These are phyloP conservation scores for Tortrix viridana DNA, from an alignment of 2,888 invertebrate species.

Conservation along the genomic window DNA sequence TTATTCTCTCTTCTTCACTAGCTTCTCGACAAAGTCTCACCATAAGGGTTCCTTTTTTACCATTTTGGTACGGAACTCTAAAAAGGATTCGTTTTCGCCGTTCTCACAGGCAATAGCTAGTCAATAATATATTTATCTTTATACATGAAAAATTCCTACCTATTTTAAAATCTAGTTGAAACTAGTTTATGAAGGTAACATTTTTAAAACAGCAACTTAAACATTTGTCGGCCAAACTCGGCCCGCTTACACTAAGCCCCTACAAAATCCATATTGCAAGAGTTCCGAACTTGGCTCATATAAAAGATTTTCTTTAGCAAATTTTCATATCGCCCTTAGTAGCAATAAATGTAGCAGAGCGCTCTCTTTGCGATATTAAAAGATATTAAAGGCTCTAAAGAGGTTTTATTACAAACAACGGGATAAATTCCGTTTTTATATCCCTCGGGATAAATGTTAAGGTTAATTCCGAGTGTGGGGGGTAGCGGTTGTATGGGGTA, in stretches of 20 bases:
- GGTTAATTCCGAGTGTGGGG: slow-evolving; percentile 18
- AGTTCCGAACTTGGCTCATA: slow-evolving; percentile 58
- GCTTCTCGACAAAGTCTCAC: too few relatives aligned
- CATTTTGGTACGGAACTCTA: too few relatives aligned
- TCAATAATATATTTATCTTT: too few relatives aligned
- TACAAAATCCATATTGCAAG: slow-evolving; percentile 41
- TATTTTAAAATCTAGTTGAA: not conserved
- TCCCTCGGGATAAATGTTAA: slow-evolving; percentile 19
- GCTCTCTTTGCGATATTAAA: not conserved
- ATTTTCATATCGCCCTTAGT: slow-evolving; percentile 67
- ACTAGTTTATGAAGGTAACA: not conserved
- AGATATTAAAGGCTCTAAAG: slow-evolving; percentile 33
- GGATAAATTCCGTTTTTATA: slow-evolving; percentile 32
- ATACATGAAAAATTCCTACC: too few relatives aligned
- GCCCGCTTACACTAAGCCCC: slow-evolving; percentile 41
- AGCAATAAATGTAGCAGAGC: slow-evolving; percentile 53
- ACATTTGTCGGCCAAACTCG: not conserved
- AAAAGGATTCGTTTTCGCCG: too few relatives aligned
- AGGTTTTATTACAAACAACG: slow-evolving; percentile 38
- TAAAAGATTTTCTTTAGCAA: slow-evolving; percentile 62
- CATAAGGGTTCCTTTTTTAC: too few relatives aligned
- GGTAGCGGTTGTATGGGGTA: not conserved
- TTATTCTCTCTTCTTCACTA: too few relatives aligned
- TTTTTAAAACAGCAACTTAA: not conserved
- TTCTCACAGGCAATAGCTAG: too few relatives aligned